Evolutionary conservation across 2,888 invertebrate species (phyloP), one percentile per base, ranked within the genome.

Genomic region (Osmoderma eremita): DNA sequence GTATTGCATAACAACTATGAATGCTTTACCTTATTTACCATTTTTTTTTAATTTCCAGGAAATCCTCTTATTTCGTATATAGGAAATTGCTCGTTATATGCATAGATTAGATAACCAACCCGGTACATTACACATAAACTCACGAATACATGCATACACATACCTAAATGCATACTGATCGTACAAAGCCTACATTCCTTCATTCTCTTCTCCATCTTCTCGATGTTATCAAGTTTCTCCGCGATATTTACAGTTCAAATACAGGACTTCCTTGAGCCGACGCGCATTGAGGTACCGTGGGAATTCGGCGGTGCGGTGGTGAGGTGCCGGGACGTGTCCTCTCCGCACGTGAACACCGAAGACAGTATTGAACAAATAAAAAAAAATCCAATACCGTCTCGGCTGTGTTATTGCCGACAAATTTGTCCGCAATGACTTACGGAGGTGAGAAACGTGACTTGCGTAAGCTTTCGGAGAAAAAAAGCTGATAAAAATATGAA

Each of bases 251-350:
- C 58, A 13, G 45, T 61, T 61, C 58, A 45, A 61, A 61, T 45
- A 61, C 48, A 61, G 58, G 58, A 61, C 58, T 61, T 61, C 58
- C 58, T 45, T 61, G 58, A 61, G 48, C 18, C 20, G 58, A 61
- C 58, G 58, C 58, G 18, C 15, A 45, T 61, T 61, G 58, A 61
- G 58, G 58, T 45, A 61, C 36, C 58, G 58, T 61, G 58, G 58
- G 58, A 61, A 61, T 61, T 61, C 45, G 45, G 15, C 5, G 58
- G 13, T n/a, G n/a, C 15, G 15, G 45, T 10, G 45, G 45, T 4
- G 45, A 48, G 20, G 48, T 12, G n/a, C 12, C 12, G 17, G 18
- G 1, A 48, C 48, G 20, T 48, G 30, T 30, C 30, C 30, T 30
- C 30, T 30, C 10, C 30, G 30, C 10, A 30, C 30, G 45, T 48